Percentiles rank a stretch among this genome's conserved stretches.
Conservation (phyloP, 2,797 vertebrate species). For the Podarcis lilfordi region DNA sequence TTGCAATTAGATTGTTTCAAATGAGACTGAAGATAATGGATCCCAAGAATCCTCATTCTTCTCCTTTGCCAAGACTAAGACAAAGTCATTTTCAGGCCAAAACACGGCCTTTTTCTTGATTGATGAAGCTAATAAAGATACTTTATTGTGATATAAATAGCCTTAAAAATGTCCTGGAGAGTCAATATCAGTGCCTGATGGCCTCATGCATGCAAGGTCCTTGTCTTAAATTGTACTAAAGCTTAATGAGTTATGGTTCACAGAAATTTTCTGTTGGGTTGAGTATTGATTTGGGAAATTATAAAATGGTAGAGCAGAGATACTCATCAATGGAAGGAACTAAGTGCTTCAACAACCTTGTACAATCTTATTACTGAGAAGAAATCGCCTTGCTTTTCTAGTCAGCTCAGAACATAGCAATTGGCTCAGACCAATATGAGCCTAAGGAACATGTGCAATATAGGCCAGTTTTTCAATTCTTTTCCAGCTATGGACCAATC, state of each 20-base stretch:
- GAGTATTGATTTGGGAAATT: constrained; percentile 58
- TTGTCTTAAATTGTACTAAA: constrained; percentile 69
- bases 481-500: neutral
- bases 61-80: constrained; percentile 66
- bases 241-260: constrained; percentile 71
- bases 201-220: constrained; percentile 73
- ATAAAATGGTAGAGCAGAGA: constrained; percentile 52
- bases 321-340: constrained; percentile 40
- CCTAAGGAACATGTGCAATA: constrained; percentile 44
- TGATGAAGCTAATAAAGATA: constrained; percentile 76
- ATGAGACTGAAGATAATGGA: constrained; percentile 78
- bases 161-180: constrained; percentile 75
- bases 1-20: constrained; percentile 79
- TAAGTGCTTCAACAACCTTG: constrained; percentile 65
- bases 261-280: constrained; percentile 70
- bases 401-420: constrained; percentile 55
- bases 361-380: constrained; percentile 53
- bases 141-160: constrained; percentile 82
- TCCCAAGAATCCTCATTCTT: constrained; percentile 75
- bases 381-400: constrained; percentile 50
- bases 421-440: constrained; percentile 57
- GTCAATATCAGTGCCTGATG: constrained; percentile 79
- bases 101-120: constrained; percentile 73
- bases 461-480: neutral
- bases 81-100: constrained; percentile 74